These are phyloP conservation scores for Drosophila anomalata DNA, from an alignment of 2,888 invertebrate species.

Conservation along the genomic window DNA sequence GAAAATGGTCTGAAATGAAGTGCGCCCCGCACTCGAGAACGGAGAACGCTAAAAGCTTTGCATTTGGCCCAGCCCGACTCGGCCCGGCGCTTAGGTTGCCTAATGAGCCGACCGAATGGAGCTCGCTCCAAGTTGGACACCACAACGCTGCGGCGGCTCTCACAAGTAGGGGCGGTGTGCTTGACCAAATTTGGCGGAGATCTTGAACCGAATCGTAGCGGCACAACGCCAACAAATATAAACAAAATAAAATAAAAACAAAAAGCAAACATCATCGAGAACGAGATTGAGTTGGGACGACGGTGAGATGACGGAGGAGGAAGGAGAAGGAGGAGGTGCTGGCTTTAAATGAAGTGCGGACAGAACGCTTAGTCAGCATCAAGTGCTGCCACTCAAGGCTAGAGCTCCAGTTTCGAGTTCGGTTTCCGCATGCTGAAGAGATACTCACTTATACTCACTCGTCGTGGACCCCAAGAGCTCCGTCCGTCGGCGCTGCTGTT, in stretches of 20 bases:
- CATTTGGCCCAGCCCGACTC: slow-evolving; percentile 11
- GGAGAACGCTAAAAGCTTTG: slow-evolving; percentile 56
- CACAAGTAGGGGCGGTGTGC: slow-evolving; percentile 72
- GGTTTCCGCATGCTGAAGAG: slow-evolving; percentile 39
- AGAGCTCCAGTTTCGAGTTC: slow-evolving; percentile 39
- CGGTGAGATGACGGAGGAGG: slow-evolving; percentile 11
- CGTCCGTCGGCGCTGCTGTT: slow-evolving; percentile 55
- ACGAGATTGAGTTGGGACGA: slow-evolving; percentile 28
- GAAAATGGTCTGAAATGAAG: slow-evolving; percentile 41
- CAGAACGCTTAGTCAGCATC: slow-evolving; percentile 67
- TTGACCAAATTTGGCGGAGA: slow-evolving; percentile 71
- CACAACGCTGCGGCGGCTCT: slow-evolving; percentile 16
- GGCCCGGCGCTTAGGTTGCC: slow-evolving; percentile 67
- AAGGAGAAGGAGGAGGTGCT: slow-evolving; percentile 5
- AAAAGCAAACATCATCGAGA: slow-evolving; percentile 37
- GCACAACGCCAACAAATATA: slow-evolving; percentile 42
- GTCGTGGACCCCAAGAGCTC: slow-evolving; percentile 83
- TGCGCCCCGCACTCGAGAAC: slow-evolving; percentile 34
- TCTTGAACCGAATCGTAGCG: slow-evolving; percentile 47
- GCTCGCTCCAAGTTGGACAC: slow-evolving; percentile 13
- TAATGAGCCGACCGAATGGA: slow-evolving; percentile 54
- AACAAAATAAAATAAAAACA: slow-evolving; percentile 30
- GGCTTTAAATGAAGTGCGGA: slow-evolving; percentile 61
- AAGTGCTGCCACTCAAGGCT: slow-evolving; percentile 40
- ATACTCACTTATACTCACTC: slow-evolving; percentile 82